Conservation (phyloP, 2,797 vertebrate genomes). For the Astyanax mexicanus region DNA sequence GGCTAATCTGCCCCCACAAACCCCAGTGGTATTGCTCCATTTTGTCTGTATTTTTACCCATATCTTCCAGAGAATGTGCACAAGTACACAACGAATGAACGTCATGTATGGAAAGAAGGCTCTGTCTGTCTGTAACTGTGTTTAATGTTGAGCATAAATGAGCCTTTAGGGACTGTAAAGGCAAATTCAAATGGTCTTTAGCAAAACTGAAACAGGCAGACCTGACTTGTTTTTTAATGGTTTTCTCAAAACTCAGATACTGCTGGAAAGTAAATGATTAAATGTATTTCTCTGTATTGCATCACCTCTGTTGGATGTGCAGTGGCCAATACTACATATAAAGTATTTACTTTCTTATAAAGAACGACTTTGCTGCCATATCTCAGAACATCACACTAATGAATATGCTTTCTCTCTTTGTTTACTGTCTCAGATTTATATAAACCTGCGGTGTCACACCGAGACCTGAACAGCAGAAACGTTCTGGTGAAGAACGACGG, state of each 20-base stretch:
- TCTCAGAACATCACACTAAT: background rate
- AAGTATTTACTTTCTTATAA: background rate
- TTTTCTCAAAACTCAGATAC: too few species aligned
- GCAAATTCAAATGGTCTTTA: too few species aligned
- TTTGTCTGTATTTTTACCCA: too few species aligned
- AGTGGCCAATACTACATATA: background rate
- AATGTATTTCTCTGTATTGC: background rate
- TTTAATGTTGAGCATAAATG: too few species aligned
- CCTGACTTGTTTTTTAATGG: background rate
- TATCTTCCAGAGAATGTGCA: too few species aligned
- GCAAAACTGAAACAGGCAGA: background rate
- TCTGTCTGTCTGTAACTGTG: too few species aligned
- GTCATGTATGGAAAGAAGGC: too few species aligned
- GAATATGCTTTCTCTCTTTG: background rate
- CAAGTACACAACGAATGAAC: too few species aligned
- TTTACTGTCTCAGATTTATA: constrained; percentile 81
- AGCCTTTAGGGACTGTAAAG: too few species aligned
- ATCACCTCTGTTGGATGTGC: background rate
- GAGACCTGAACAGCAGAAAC: constrained; percentile 94
- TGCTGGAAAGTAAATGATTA: background rate
- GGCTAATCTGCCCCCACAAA: too few species aligned
- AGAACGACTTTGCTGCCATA: background rate
- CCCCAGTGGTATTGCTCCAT: too few species aligned
- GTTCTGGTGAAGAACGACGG: constrained; percentile 90
- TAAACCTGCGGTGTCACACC: constrained; percentile 93